phyloP scores from a whole-genome alignment of 1,140 invertebrate species.

The Drosophila nikananu region DNA sequence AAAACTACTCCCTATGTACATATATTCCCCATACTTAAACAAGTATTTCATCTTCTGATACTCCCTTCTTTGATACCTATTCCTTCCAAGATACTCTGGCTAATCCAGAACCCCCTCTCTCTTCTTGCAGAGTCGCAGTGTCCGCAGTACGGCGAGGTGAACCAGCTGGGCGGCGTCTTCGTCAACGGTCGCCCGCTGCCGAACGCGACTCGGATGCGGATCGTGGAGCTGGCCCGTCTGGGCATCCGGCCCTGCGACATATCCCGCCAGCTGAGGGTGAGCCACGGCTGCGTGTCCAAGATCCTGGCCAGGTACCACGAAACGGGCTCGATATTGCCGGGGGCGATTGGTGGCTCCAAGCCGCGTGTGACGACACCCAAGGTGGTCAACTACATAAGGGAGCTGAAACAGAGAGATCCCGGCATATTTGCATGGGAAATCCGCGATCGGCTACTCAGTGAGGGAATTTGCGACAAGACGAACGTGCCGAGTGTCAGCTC shows the following conservation, averaged over 20 bases:
- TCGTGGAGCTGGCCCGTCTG: conserved; percentile 96
- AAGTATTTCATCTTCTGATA: background rate
- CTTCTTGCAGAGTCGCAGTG: conserved; percentile 87
- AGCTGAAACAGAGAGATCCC: conserved; percentile 97
- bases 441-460: conserved; percentile 93
- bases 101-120: conserved; percentile 23
- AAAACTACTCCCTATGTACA: too few relatives aligned
- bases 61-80: background rate
- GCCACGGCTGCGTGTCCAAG: conserved; percentile 98
- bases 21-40: too few relatives aligned
- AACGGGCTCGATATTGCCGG: conserved; percentile 96
- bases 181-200: conserved; percentile 95
- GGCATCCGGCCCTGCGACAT: conserved; percentile 98
- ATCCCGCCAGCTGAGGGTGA: conserved; percentile 95
- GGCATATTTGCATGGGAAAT: conserved; percentile 96
- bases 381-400: conserved; percentile 97
- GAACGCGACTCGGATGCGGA: conserved; percentile 92
- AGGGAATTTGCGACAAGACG: conserved; percentile 97
- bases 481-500: conserved; percentile 97
- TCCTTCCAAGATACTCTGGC: background rate
- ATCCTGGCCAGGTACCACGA: conserved; percentile 96
- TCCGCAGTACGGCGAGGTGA: conserved; percentile 96
- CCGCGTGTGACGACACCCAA: conserved; percentile 98
- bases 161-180: conserved; percentile 96
- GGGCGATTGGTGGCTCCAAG: conserved; percentile 97